phyloP scores from a whole-genome alignment of 2,113 vertebrate genomes.

The Pomatostomus ruficeps region DNA sequence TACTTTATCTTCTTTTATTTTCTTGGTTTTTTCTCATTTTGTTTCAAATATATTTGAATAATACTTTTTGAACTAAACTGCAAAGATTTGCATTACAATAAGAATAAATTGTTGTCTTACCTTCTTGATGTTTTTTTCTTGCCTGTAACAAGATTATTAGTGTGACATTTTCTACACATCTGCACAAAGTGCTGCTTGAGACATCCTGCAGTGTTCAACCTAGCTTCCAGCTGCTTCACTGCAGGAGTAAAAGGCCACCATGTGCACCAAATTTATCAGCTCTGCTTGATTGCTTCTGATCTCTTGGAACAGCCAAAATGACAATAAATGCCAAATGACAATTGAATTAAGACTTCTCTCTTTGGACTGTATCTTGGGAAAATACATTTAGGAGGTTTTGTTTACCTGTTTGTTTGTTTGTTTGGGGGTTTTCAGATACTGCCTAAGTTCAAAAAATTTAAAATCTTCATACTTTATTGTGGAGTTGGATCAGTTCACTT shows the following conservation, averaged over 20 bases:
- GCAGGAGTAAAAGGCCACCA: background rate
- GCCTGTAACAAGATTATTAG: background rate
- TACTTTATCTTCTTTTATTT: background rate
- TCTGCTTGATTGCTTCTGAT: background rate
- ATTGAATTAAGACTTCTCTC: background rate
- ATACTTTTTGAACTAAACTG: background rate
- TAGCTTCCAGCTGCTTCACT: background rate
- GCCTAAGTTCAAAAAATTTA: background rate
- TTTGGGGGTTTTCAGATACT: rapidly evolving
- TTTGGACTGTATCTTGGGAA: background rate
- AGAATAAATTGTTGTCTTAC: background rate
- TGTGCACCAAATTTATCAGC: background rate
- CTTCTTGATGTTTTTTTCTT: background rate
- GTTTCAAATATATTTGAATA: background rate
- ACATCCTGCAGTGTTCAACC: background rate
- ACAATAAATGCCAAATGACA: background rate
- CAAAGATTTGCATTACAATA: background rate
- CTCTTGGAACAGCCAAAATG: background rate
- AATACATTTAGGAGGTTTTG: background rate
- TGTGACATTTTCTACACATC: background rate
- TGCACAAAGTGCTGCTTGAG: background rate
- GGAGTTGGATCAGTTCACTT: background rate
- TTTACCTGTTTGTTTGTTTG: background rate
- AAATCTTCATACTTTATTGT: background rate
- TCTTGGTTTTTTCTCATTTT: background rate